phyloP scores from a whole-genome alignment of 2,113 vertebrate genomes.

The Nibea coibor region DNA sequence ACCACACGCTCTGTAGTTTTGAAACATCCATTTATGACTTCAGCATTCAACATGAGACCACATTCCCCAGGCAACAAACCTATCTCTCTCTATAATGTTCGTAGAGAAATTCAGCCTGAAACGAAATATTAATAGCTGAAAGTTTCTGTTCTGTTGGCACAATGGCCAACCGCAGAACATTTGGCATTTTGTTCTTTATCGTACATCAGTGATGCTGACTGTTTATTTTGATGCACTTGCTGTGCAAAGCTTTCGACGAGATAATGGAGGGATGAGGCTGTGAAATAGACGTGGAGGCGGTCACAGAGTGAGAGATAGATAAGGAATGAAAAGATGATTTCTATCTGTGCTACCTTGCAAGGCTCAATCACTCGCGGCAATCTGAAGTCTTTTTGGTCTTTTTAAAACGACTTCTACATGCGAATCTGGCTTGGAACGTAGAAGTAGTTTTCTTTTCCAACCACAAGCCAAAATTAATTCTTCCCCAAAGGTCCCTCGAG shows the following conservation, averaged over 20 bases:
- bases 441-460: conserved; percentile 47
- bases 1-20: conserved; percentile 47
- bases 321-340: conserved; percentile 52
- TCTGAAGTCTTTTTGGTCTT: conserved; percentile 47
- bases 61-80: conserved; percentile 1
- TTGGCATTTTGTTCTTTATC: conserved; percentile 42
- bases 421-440: conserved; percentile 38
- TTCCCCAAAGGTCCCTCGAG: conserved; percentile 33
- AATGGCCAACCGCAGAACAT: neutral
- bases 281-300: conserved; percentile 9
- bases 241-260: conserved; percentile 36
- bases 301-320: neutral
- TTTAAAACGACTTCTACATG: conserved; percentile 40
- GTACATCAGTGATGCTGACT: conserved; percentile 14
- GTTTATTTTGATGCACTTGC: conserved; percentile 43
- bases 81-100: conserved; percentile 27
- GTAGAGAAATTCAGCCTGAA: conserved; percentile 35
- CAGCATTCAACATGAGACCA: conserved; percentile 57
- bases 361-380: conserved; percentile 47
- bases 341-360: conserved; percentile 30
- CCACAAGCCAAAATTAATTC: conserved; percentile 48
- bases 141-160: conserved; percentile 24
- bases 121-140: conserved; percentile 65
- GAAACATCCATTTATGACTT: conserved; percentile 63
- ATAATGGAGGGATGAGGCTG: conserved; percentile 31